phyloP scores from a whole-genome alignment of 92 coral and sea anemone species.

The Zoanthus sociatus region DNA sequence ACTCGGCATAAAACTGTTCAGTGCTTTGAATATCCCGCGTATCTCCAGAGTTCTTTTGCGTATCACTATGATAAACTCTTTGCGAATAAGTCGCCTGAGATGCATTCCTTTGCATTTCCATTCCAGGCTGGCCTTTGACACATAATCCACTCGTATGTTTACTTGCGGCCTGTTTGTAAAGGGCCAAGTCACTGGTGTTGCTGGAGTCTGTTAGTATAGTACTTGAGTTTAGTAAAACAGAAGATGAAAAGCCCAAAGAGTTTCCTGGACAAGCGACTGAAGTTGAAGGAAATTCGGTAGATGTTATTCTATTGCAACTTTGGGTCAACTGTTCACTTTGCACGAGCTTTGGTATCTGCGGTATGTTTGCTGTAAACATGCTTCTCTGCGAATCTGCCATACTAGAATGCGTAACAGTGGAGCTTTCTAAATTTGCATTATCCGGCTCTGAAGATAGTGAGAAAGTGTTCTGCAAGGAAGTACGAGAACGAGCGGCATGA shows the following conservation, averaged over 20 bases:
- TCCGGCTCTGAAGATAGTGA: constrained; percentile 41
- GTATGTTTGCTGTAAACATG: constrained; percentile 79
- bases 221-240: constrained; percentile 64
- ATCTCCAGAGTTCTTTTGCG: constrained; percentile 77
- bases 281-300: constrained; percentile 71
- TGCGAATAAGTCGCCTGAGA: constrained; percentile 57
- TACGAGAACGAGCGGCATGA: constrained; percentile 54
- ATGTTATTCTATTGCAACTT: constrained; percentile 74
- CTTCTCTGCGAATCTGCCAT: constrained; percentile 74
- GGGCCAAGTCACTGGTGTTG: constrained; percentile 67
- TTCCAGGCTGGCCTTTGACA: constrained; percentile 88
- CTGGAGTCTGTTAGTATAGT: constrained; percentile 71
- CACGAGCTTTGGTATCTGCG: constrained; percentile 82
- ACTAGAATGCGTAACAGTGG: constrained; percentile 42
- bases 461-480: constrained; percentile 31
- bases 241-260: constrained; percentile 54
- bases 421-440: constrained; percentile 45
- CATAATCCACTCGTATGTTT: constrained; percentile 81
- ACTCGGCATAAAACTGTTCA: constrained; percentile 53
- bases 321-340: constrained; percentile 79
- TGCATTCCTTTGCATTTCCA: constrained; percentile 93
- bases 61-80: constrained; percentile 71
- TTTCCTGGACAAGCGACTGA: constrained; percentile 60
- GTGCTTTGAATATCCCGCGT: constrained; percentile 61
- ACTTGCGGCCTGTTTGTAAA: constrained; percentile 76